Evolutionary conservation across 2,797 vertebrate genomes (phyloP), one percentile per base, ranked within the genome.

Genomic region (Gymnodraco acuticeps): DNA sequence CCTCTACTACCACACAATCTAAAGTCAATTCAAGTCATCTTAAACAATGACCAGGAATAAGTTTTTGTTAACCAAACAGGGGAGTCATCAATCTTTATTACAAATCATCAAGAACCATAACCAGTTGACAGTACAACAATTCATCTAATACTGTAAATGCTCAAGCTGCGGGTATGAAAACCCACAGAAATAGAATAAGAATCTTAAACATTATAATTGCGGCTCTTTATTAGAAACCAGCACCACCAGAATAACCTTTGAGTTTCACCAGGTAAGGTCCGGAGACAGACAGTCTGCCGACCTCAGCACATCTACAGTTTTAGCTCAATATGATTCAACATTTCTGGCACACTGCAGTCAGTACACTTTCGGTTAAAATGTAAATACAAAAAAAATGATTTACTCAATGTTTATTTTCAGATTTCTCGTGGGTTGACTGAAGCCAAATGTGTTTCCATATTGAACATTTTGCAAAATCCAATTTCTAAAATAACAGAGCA

Each of bases 1-100:
- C 46, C 55, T 58, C 70, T 79, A 81, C 80, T 81, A 80, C 51
- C 87, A 83, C 89, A 86, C 81, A n/a, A 73, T 73, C 88, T 90
- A 90, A 83, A 69, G 66, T 86, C 78, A 75, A 83, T 82, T 86
- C 59, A 70, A 81, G 91, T 94, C 89, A 93, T 94, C 88, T 92
- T 90, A 89, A 94, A 93, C 90, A 93, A 93, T 91, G 92, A 94
- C 90, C 86, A 86, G 79, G 67, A 94, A 91, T 83, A 89, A 64
- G 73, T 81, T 90, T 89, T 85, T 90, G 84, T 92, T 92, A 91
- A 92, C 83, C 89, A 84, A 91, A 88, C 64, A 82, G 87, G 88
- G 89, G 89, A 90, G 87, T 91, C 77, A 89, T 92, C 88, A 86
- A 83, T 85, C 89, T 93, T 93, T 93, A 92, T 92, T 92, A 92